Evolutionary conservation across 2,113 vertebrate species (phyloP), one percentile per base, ranked within the genome.

Genomic region (Podocnemis expansa): DNA sequence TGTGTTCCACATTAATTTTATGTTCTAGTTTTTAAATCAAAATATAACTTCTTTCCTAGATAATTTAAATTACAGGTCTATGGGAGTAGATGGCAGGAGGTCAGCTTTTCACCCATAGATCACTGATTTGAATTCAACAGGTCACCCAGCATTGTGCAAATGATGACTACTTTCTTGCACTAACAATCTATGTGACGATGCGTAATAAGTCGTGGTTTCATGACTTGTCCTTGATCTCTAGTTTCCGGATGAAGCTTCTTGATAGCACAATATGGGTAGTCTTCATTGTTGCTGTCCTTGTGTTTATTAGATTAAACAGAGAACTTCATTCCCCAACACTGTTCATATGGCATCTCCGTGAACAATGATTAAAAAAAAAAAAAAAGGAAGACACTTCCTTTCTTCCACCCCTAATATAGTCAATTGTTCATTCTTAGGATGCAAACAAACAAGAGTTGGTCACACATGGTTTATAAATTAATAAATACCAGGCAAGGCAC

Each of bases 111-210:
- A 87, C 96, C 70, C 94, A 92, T 96, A 91, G 80, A 78, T 81
- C 91, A 89, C 90, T 97, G 95, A 92, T 97, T 91, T 80, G 82
- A 92, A 95, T 97, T 95, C 96, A 97, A 90, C 60, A 13, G 49
- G 49, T 13, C 8, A 51, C 10, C 49, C 10, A 51, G 9, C 49
- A 51, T 51, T 13, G 14, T 10, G 49, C 49, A 51, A 13, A 51
- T 51, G 49, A 11, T 13, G 9, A 51, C 49, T 51, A 51, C 11
- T 51, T 51, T 51, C 9, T 51, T 51, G 49, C 49, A 51, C 49
- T 51, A 51, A 13, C 49, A 9, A 51, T 10, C 49, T 51, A 51
- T 51, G 49, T 51, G 49, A 51, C 49, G 14, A 51, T 51, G 49
- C 49, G 10, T 51, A 51, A 51, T 51, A 51, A 51, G 11, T 51